Evolutionary conservation across 2,888 invertebrate genomes (phyloP).

Genomic region (Cephus spinipes): DNA sequence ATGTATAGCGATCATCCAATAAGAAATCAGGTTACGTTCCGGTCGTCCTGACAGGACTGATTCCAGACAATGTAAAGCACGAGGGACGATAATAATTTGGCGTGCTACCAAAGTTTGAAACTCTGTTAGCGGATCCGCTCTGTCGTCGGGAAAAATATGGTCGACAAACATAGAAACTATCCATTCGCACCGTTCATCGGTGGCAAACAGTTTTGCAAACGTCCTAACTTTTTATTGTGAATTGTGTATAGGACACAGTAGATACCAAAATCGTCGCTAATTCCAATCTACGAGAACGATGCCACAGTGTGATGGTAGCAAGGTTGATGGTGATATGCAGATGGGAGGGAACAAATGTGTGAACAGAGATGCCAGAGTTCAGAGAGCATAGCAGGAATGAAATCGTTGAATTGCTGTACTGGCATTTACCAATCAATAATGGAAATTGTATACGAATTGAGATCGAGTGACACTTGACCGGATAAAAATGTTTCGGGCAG

Average conservation of each 20-base stretch:
- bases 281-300: background rate
- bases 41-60: slow-evolving; percentile 29
- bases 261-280: background rate
- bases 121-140: slow-evolving; percentile 46
- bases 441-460: background rate
- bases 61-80: slow-evolving; percentile 43
- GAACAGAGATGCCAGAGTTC: background rate
- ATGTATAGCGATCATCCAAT: background rate
- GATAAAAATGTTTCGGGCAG: background rate
- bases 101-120: slow-evolving; percentile 51
- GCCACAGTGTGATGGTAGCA: background rate
- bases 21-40: slow-evolving; percentile 35
- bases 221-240: background rate
- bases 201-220: background rate
- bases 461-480: slow-evolving; percentile 9
- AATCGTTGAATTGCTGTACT: background rate
- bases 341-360: background rate
- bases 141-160: slow-evolving; percentile 50
- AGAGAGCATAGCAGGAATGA: background rate
- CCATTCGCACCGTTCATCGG: background rate
- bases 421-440: background rate
- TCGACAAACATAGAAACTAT: slow-evolving; percentile 41
- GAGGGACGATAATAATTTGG: slow-evolving; percentile 53
- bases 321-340: background rate
- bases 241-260: background rate